Percentiles rank a stretch among this genome's conserved stretches.
Evolutionary conservation across 92 coral and sea anemone genomes (phyloP).

Genomic region (Umimayanthus kanabou): DNA sequence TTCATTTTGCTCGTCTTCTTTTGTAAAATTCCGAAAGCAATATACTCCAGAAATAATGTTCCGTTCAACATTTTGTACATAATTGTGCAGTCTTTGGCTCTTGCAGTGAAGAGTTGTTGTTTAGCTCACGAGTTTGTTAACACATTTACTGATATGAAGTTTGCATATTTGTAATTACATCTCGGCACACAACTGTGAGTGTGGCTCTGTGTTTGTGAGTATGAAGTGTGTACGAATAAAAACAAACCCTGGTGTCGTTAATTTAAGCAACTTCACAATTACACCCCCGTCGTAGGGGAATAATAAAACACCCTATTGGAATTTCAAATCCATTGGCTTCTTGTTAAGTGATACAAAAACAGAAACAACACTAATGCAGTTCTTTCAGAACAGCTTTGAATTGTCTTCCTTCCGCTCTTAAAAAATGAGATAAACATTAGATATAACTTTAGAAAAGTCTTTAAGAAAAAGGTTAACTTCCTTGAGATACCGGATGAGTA

Average conservation of each 20-base stretch:
- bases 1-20: constrained; percentile 35
- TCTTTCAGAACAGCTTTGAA: constrained; percentile 13
- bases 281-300: constrained; percentile 55
- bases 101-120: constrained; percentile 9
- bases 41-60: constrained; percentile 18
- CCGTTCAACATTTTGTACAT: constrained; percentile 36
- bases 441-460: not conserved
- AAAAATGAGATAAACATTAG: constrained; percentile 14
- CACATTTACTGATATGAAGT: constrained; percentile 18
- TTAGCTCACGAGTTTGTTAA: not conserved
- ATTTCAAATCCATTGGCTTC: constrained; percentile 42
- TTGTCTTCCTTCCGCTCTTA: constrained; percentile 37
- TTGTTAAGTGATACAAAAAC: constrained; percentile 18
- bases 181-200: constrained; percentile 43
- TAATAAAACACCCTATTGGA: constrained; percentile 56
- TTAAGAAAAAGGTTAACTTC: not conserved
- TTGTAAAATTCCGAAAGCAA: constrained; percentile 36
- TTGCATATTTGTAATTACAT: constrained; percentile 39
- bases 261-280: constrained; percentile 48
- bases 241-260: constrained; percentile 32
- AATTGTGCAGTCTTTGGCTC: not conserved
- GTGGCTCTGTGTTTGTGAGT: constrained; percentile 23
- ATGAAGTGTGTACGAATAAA: constrained; percentile 38
- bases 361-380: not conserved
- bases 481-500: not conserved